Percentiles rank a stretch among this genome's conserved stretches.
Conservation (phyloP, 2,113 vertebrate species). For the Laterallus jamaicensis region DNA sequence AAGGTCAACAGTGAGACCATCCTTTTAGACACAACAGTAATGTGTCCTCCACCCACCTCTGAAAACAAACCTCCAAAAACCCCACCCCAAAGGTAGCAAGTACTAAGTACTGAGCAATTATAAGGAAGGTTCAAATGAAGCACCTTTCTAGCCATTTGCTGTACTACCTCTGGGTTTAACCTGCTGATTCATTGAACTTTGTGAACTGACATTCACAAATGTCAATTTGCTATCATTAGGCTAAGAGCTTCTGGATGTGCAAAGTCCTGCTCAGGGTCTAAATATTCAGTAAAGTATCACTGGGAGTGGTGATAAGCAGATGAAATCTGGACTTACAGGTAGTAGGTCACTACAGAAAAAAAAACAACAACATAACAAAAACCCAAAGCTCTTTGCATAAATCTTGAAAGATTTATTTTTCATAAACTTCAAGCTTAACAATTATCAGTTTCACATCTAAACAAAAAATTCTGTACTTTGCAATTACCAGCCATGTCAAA, state of each 20-base stretch:
- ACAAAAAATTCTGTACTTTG: not conserved
- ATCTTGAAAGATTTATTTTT: not conserved
- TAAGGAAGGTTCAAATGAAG: not conserved
- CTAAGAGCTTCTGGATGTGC: not conserved
- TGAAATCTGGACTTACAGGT: not conserved
- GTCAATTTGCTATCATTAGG: not conserved
- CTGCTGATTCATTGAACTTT: not conserved
- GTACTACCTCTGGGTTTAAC: not conserved
- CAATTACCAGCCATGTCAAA: not conserved
- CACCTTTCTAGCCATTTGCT: not conserved
- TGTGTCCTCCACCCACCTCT: not conserved
- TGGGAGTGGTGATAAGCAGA: not conserved
- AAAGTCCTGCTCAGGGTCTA: not conserved
- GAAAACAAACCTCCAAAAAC: not conserved
- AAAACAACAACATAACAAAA: too few relatives aligned
- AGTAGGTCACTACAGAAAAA: not conserved
- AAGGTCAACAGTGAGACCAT: not conserved
- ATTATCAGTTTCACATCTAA: not conserved
- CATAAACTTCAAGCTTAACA: not conserved
- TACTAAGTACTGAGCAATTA: not conserved
- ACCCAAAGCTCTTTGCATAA: not conserved
- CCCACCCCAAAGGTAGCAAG: not conserved
- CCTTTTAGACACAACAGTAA: not conserved
- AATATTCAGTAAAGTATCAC: not conserved
- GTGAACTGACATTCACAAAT: not conserved